A percentile compares a stretch with the other conserved stretches of the same genome.
These are phyloP conservation scores for Petrosia ficiformis DNA, from an alignment of 37 sponge, comb jelly and placozoan species.

Conservation along the genomic window DNA sequence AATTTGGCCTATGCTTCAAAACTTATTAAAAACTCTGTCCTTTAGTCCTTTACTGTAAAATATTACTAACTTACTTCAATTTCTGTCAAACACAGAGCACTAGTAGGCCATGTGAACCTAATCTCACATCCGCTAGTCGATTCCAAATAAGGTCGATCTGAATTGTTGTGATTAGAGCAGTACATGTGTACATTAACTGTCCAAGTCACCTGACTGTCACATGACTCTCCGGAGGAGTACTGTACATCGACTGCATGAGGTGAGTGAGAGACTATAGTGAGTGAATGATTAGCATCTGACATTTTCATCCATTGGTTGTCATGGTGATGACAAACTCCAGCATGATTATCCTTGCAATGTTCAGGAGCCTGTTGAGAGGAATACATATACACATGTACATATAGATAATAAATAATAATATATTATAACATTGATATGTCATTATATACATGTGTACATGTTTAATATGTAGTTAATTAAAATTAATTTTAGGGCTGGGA, in stretches of 20 bases:
- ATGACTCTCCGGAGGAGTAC: constrained; percentile 25
- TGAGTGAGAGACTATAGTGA: constrained; percentile 27
- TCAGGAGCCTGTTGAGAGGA: not conserved
- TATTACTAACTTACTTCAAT: constrained; percentile 22
- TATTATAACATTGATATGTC: not conserved
- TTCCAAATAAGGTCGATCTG: not conserved
- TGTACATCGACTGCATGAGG: constrained; percentile 32
- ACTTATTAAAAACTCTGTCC: too few species aligned
- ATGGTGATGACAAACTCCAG: not conserved
- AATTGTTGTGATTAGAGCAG: constrained; percentile 10
- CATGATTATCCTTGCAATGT: constrained; percentile 5
- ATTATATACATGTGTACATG: too few species aligned
- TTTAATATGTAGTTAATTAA: too few species aligned
- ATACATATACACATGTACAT: too few species aligned
- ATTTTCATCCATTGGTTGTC: constrained; percentile 11
- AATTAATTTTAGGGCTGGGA: too few species aligned
- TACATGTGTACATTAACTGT: constrained; percentile 19
- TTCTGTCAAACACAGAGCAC: constrained; percentile 26
- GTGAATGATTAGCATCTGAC: constrained; percentile 22
- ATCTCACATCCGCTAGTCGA: constrained; percentile 33
- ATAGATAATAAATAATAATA: not conserved
- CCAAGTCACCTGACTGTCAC: constrained; percentile 27
- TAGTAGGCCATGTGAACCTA: constrained; percentile 36
- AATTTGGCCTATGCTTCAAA: too few species aligned
- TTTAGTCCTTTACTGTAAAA: not conserved